Percentiles rank a stretch among this genome's conserved stretches.
Conservation (phyloP, 2,113 vertebrate species). For the Agapornis roseicollis region DNA sequence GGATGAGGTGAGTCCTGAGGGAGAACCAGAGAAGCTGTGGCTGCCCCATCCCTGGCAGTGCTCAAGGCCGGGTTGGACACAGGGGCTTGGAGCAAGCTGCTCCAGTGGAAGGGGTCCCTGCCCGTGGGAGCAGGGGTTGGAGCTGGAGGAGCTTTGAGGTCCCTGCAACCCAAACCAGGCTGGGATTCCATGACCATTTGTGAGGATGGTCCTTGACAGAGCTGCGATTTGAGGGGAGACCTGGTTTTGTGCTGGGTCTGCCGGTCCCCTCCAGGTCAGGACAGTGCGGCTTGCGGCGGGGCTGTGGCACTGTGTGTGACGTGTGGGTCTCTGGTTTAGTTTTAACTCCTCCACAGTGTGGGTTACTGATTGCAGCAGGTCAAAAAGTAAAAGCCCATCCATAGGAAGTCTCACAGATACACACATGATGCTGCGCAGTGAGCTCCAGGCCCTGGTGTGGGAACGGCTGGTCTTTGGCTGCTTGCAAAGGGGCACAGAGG, state of each 20-base stretch:
- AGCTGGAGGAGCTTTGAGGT: rapidly evolving
- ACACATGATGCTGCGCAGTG: rapidly evolving
- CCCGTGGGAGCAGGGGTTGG: background rate
- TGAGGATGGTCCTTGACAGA: background rate
- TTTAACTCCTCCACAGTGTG: background rate
- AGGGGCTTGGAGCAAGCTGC: background rate
- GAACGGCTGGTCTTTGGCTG: background rate
- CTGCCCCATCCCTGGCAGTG: background rate
- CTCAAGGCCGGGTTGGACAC: background rate
- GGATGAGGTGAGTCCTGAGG: background rate
- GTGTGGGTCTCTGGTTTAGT: background rate
- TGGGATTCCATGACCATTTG: background rate
- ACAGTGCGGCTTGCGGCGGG: background rate
- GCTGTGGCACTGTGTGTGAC: too few relatives aligned
- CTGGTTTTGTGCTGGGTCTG: too few relatives aligned
- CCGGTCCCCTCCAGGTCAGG: background rate
- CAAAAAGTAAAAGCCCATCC: background rate
- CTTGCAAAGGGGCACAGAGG: background rate
- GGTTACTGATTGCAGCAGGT: background rate
- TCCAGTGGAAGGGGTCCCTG: too few relatives aligned
- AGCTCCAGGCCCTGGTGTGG: background rate
- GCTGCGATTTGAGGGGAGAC: too few relatives aligned
- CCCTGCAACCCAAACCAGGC: background rate
- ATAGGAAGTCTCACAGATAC: rapidly evolving
- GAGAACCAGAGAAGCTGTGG: background rate